Evolutionary conservation across 2,797 vertebrate genomes (phyloP), one percentile per base, ranked within the genome.

Genomic region (Spea hammondii): DNA sequence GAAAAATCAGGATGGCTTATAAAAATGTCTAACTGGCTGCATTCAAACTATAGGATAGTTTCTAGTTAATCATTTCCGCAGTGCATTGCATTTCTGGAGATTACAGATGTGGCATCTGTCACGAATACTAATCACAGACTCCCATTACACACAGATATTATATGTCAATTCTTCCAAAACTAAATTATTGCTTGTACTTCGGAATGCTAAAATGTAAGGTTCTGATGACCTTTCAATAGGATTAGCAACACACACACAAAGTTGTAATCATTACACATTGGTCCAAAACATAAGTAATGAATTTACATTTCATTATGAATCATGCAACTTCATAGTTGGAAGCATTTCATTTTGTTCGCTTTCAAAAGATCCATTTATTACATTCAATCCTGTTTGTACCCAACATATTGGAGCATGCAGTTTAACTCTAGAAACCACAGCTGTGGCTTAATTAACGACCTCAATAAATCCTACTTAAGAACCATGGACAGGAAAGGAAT

Each of bases 401-500:
- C 83, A 87, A 86, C 84, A 83, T 80, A 90, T 86, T 85, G 86
- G 32, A 89, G 85, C 86, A 82, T 81, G 83, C 54, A 89, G 86
- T 84, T 84, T 84, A 89, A 88, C 88, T 88, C 87, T 83, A 69
- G 86, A 89, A 91, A 90, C 85, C 88, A 88, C 88, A 91, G 89
- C 89, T 91, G 89, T 88, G 88, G 86, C 90, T 91, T 86, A 83
- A 84, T 90, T 92, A 93, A 91, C 81, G 86, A 91, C 88, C 87
- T 89, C 90, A 89, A 92, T 93, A 93, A 92, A 91, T 92, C 89
- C 91, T 89, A 87, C 90, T 91, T 92, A 89, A 90, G 70, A 77
- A 86, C 87, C 84, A 88, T 85, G 89, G 88, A 90, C 86, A 89
- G 86, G 86, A 87, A 87, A 87, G 88, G 82, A 92, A 91, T 91